These are phyloP conservation scores for Gerris buenoi DNA, from an alignment of 1,140 invertebrate species.

Conservation along the genomic window DNA sequence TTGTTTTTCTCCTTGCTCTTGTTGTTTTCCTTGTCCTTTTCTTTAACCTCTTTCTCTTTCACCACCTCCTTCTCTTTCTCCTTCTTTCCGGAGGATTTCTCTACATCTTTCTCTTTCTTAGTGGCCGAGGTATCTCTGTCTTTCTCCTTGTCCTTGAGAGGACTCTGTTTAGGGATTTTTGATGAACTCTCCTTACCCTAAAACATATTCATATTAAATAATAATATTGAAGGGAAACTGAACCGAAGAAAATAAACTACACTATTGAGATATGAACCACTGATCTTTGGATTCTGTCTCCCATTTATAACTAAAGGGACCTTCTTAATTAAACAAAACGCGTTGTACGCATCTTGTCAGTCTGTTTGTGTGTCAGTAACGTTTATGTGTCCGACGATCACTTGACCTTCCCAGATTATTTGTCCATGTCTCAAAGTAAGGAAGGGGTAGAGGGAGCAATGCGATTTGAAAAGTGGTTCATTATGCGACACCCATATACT, in stretches of 20 bases:
- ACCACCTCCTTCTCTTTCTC: constrained; percentile 19
- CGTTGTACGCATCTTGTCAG: no score
- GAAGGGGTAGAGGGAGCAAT: no score
- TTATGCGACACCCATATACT: no score
- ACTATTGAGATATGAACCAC: not conserved
- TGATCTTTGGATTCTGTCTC: no score
- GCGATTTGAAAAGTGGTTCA: no score
- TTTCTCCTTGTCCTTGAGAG: constrained; percentile 37
- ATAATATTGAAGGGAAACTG: not conserved
- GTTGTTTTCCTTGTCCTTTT: constrained; percentile 27
- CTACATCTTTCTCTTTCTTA: constrained; percentile 32
- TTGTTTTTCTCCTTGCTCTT: constrained; percentile 28
- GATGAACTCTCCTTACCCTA: constrained; percentile 17
- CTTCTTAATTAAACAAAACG: no score
- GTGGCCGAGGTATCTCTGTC: constrained; percentile 39
- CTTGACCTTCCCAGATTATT: no score
- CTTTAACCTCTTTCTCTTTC: constrained; percentile 13
- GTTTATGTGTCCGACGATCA: no score
- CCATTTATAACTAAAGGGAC: no score
- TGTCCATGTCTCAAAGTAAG: no score
- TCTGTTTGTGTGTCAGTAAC: no score
- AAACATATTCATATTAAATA: constrained; percentile 7
- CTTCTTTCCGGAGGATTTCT: constrained; percentile 17
- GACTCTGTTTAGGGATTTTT: constrained; percentile 30
- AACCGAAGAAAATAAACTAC: not conserved